Evolutionary conservation across 2,888 invertebrate genomes (phyloP), one percentile per base, ranked within the genome.

Genomic region (Agelastica alni): DNA sequence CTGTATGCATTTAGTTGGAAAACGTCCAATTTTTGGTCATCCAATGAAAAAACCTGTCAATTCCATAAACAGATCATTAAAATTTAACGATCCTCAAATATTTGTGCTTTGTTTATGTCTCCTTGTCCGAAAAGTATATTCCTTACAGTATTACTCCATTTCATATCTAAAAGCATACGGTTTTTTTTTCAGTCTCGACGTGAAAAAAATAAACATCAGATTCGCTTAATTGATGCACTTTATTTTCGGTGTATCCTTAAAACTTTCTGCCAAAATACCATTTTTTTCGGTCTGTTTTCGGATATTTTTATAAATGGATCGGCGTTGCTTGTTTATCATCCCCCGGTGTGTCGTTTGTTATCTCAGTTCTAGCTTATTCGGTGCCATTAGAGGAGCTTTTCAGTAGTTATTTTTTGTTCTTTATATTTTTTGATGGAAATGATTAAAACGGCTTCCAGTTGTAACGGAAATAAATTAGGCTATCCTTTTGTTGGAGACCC

Each of bases 231-330:
- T 54, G 39, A 54, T 49, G 49, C 30, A 59, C 48, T 56, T 59
- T 61, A 58, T 62, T 62, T 60, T 59, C 44, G 52, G 56, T 57
- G 60, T 58, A 61, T 65, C 46, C 59, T 64, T 63, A 64, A 57
- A 56, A 56, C 47, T 56, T 26, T 30, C 31, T 59, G 65, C 65
- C 63, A 63, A 63, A 34, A 57, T 55, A 44, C n/a, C n/a, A n/a
- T n/a, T n/a, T 60, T 60, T 60, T 60, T 59, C 60, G 41, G 51
- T 52, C 58, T 59, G 55, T 49, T 61, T 62, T 58, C 56, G 54
- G 55, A 55, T 39, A 57, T 63, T 60, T 62, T 62, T 46, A 31
- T 37, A 34, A 16, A 58, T 56, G 56, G 53, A 49, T 44, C 39
- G 47, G 53, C 52, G 48, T 51, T 14, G 34, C 52, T 37, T 61